Percentiles rank a stretch among this genome's conserved stretches.
These are phyloP conservation scores for Aphidius gifuensis DNA, from an alignment of 1,140 invertebrate species.

Conservation along the genomic window DNA sequence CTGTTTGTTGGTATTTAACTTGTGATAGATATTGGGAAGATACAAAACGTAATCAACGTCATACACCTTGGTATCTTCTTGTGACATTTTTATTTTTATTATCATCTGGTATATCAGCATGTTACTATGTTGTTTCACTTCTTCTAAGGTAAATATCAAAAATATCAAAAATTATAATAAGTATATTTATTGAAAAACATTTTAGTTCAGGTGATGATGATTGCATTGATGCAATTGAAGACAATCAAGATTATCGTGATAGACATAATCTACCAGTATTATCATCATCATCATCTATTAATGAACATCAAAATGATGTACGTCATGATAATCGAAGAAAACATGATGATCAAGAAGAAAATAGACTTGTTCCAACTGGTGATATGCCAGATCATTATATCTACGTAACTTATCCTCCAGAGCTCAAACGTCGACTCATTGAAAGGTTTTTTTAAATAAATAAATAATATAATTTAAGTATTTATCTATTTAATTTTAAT, in stretches of 20 bases:
- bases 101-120: conserved; percentile 76
- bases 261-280: conserved; percentile 37
- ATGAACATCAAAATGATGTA: conserved; percentile 50
- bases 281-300: conserved; percentile 40
- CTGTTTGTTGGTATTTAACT: conserved; percentile 86
- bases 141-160: conserved; percentile 75
- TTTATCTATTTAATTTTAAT: neutral
- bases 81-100: conserved; percentile 73
- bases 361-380: conserved; percentile 34
- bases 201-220: conserved; percentile 42
- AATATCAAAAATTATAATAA: conserved; percentile 4
- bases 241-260: conserved; percentile 45
- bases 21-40: conserved; percentile 90
- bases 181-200: neutral
- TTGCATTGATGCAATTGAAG: conserved; percentile 46
- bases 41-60: conserved; percentile 67
- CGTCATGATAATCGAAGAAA: conserved; percentile 55
- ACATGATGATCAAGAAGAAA: conserved; percentile 46
- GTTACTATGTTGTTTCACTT: conserved; percentile 88
- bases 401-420: conserved; percentile 81
- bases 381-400: conserved; percentile 70
- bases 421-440: conserved; percentile 73
- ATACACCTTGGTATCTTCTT: conserved; percentile 75
- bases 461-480: conserved; percentile 3
- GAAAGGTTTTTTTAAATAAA: conserved; percentile 64